These are phyloP conservation scores for Aplocera efformata DNA, from an alignment of 2,888 invertebrate species.

Conservation along the genomic window DNA sequence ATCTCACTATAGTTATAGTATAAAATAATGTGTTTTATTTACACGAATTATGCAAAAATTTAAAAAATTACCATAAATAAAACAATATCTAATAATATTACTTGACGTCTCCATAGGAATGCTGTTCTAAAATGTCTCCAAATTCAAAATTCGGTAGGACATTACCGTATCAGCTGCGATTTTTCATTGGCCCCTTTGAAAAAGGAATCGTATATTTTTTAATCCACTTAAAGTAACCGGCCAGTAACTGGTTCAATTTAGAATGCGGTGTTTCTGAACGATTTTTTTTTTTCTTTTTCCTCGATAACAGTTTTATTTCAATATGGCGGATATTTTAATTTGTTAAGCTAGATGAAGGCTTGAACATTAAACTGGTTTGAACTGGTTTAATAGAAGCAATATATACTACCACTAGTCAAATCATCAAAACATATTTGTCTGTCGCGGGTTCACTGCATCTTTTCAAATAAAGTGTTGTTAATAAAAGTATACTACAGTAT, in stretches of 20 bases:
- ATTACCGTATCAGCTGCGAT: conserved; percentile 57
- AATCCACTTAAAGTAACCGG: conserved; percentile 36
- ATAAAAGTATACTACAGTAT: too few species aligned
- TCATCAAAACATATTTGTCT: too few species aligned
- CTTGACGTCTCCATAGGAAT: conserved; percentile 21
- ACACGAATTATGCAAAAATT: too few species aligned
- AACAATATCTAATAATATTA: not conserved
- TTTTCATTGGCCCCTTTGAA: conserved; percentile 68
- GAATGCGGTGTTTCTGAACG: conserved; percentile 30
- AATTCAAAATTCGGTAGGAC: conserved; percentile 72
- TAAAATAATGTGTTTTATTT: too few species aligned
- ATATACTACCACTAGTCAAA: too few species aligned
- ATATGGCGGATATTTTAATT: conserved; percentile 12
- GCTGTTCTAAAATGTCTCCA: conserved; percentile 42
- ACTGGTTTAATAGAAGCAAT: too few species aligned
- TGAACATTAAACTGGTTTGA: conserved; percentile 6
- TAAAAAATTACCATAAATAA: too few species aligned
- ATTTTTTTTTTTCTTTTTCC: conserved; percentile 23
- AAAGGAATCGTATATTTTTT: conserved; percentile 45
- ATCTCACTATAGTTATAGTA: too few species aligned
- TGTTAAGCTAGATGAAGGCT: not conserved
- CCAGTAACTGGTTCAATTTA: conserved; percentile 36
- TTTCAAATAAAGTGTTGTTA: too few species aligned
- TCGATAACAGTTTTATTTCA: conserved; percentile 22
- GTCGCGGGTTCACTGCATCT: too few species aligned